Conservation (phyloP, 2,888 invertebrate genomes). For the Dendrolimus pini region DNA sequence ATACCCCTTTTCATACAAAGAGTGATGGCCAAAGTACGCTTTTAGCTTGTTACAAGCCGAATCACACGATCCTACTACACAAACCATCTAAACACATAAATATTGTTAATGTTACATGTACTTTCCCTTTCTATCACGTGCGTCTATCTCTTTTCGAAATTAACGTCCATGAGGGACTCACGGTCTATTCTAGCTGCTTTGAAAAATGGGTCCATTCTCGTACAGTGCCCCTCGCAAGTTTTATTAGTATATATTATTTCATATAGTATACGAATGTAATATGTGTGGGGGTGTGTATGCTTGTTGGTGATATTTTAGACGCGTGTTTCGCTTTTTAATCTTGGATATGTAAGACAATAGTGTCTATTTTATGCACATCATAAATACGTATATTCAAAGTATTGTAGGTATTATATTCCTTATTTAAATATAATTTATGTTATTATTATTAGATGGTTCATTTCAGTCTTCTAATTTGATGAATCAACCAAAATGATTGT, state of each 20-base stretch:
- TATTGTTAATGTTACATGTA: conserved; percentile 10
- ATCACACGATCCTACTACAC: background rate
- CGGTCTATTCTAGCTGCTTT: conserved; percentile 17
- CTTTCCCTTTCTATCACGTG: conserved; percentile 11
- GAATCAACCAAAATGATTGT: too few species aligned
- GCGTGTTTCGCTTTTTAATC: too few species aligned
- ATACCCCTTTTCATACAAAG: too few species aligned
- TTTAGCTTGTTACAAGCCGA: background rate
- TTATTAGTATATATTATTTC: conserved; percentile 15
- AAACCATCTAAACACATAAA: background rate
- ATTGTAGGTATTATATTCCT: too few species aligned
- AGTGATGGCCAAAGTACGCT: too few species aligned
- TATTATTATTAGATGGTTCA: too few species aligned
- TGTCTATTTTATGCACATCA: too few species aligned
- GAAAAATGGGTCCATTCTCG: conserved; percentile 40
- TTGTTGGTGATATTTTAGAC: background rate
- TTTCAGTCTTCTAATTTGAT: too few species aligned
- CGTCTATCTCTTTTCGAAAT: conserved; percentile 9
- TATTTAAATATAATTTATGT: too few species aligned
- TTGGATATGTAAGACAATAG: too few species aligned
- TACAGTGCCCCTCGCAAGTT: conserved; percentile 19
- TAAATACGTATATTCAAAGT: too few species aligned
- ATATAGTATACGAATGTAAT: conserved; percentile 10
- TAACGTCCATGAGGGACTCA: background rate
- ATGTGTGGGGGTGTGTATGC: conserved; percentile 34